Evolutionary conservation across 2,113 vertebrate species (phyloP).

Genomic region (Neodon shergylaensis): DNA sequence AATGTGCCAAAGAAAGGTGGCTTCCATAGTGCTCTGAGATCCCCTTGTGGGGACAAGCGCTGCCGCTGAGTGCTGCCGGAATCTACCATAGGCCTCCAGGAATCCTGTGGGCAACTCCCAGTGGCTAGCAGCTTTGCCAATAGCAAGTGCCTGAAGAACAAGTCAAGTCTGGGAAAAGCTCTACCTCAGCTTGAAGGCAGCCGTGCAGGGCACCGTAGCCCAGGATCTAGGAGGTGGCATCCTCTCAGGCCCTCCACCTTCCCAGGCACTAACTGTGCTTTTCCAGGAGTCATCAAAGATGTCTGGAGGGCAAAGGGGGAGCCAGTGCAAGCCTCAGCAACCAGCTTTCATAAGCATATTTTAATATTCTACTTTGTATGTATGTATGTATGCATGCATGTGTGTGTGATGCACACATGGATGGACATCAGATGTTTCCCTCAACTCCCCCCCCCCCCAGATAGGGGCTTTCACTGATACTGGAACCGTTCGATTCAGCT

Average conservation of each 20-base stretch:
- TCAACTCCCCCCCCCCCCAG: rapidly evolving
- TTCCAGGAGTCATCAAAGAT: not conserved
- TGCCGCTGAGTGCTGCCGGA: not conserved
- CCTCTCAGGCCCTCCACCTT: not conserved
- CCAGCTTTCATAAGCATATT: not conserved
- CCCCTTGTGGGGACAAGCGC: not conserved
- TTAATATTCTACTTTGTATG: not conserved
- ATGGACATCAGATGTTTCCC: not conserved
- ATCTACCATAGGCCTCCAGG: not conserved
- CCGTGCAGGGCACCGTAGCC: not conserved
- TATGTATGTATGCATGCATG: too few species aligned
- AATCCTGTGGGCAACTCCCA: not conserved
- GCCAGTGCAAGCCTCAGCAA: not conserved
- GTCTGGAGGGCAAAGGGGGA: not conserved
- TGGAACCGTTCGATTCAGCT: not conserved
- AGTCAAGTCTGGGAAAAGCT: not conserved
- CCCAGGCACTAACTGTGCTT: not conserved
- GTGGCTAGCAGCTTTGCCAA: conserved; percentile 33
- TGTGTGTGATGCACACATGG: not conserved
- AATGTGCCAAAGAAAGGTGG: not conserved
- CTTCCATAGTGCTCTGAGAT: not conserved
- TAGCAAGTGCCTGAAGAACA: not conserved
- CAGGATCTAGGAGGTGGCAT: not conserved
- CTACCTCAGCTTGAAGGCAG: not conserved
- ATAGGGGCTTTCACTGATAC: not conserved